Percentiles rank a stretch among this genome's conserved stretches.
These are phyloP conservation scores for Trichoplax adhaerens DNA, from an alignment of 37 sponge, comb jelly and placozoan genomes.

Conservation along the genomic window DNA sequence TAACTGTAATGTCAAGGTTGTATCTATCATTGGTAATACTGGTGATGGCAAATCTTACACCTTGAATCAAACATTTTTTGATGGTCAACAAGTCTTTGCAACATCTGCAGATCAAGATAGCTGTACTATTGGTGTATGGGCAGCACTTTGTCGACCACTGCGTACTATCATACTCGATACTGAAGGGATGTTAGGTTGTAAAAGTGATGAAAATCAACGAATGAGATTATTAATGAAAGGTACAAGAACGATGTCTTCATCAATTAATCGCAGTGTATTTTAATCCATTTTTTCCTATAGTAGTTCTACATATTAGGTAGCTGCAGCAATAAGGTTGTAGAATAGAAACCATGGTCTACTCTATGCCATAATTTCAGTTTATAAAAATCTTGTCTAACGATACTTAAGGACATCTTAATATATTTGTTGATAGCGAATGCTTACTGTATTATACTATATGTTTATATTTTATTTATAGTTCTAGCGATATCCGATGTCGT, in stretches of 20 bases:
- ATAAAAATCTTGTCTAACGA: no score
- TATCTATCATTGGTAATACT: slow-evolving; percentile 93
- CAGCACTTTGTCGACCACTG: slow-evolving; percentile 35
- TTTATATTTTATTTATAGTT: slow-evolving; percentile 8
- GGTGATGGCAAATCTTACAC: slow-evolving; percentile 92
- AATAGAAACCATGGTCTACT: no score
- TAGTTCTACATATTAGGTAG: no score
- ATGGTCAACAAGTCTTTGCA: slow-evolving; percentile 51
- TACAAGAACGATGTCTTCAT: no score
- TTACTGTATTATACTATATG: neutral
- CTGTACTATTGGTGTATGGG: slow-evolving; percentile 88
- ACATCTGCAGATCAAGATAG: slow-evolving; percentile 45
- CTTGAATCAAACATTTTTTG: slow-evolving; percentile 79
- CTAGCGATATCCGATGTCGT: slow-evolving; percentile 90
- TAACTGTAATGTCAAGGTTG: slow-evolving; percentile 53
- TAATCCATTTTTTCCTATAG: no score
- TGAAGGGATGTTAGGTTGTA: slow-evolving; percentile 70
- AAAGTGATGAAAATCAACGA: neutral
- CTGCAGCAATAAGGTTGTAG: no score
- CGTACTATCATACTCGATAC: slow-evolving; percentile 67
- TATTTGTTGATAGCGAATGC: neutral
- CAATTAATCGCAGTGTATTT: no score
- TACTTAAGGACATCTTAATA: no score
- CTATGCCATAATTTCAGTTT: no score
- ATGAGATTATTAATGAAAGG: no score